A percentile compares a stretch with the other conserved stretches of the same genome.
Evolutionary conservation across 2,888 invertebrate species (phyloP).

Genomic region (Alitta virens): DNA sequence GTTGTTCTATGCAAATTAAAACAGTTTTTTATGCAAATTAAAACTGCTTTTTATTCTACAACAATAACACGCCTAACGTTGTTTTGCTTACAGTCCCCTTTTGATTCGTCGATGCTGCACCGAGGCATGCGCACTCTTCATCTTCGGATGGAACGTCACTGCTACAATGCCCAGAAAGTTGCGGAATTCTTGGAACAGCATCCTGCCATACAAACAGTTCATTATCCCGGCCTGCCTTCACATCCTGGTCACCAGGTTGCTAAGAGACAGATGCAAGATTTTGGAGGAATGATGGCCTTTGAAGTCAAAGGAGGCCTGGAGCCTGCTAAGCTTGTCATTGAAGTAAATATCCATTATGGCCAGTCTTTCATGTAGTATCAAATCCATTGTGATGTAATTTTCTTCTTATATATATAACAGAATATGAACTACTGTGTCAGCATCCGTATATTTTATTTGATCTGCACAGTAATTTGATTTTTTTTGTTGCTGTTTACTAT

Average conservation of each 20-base stretch:
- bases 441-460: too few relatives aligned
- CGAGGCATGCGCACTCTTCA: constrained; percentile 87
- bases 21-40: too few relatives aligned
- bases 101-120: constrained; percentile 25
- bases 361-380: too few relatives aligned
- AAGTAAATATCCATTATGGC: constrained; percentile 10
- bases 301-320: constrained; percentile 76
- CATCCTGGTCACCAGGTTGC: constrained; percentile 48
- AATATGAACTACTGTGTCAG: too few relatives aligned
- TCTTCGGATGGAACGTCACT: constrained; percentile 86
- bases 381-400: too few relatives aligned
- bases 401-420: too few relatives aligned
- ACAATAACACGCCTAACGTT: too few relatives aligned
- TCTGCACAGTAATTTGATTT: too few relatives aligned
- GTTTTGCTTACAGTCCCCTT: constrained; percentile 18
- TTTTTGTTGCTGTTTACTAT: too few relatives aligned
- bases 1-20: too few relatives aligned
- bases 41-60: too few relatives aligned
- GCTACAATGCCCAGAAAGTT: constrained; percentile 72
- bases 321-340: constrained; percentile 69
- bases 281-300: constrained; percentile 90
- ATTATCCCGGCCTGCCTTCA: constrained; percentile 69
- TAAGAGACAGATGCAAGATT: constrained; percentile 75
- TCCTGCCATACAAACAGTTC: constrained; percentile 22
- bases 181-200: constrained; percentile 74